phyloP scores from a whole-genome alignment of 2,113 vertebrate genomes.

The Origma solitaria region DNA sequence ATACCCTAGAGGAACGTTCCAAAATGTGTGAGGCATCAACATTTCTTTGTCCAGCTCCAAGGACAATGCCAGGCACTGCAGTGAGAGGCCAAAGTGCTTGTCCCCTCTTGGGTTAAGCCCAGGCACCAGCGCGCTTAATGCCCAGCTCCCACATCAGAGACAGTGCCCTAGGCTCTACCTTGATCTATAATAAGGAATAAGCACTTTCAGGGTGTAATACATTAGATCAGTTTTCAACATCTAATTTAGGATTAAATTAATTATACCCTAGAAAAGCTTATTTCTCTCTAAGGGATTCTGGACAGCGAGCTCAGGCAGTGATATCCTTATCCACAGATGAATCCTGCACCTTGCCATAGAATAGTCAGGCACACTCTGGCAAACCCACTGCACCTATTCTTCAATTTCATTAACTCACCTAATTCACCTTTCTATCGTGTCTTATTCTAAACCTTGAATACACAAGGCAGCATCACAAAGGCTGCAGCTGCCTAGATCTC shows the following conservation, averaged over 20 bases:
- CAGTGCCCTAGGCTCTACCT: not conserved
- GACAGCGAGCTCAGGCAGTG: not conserved
- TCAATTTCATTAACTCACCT: not conserved
- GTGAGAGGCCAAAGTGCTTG: not conserved
- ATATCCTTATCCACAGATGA: not conserved
- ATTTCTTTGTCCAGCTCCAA: not conserved
- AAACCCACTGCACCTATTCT: not conserved
- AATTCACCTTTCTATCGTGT: not conserved
- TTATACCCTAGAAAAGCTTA: slow-evolving; percentile 3
- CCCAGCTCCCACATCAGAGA: not conserved
- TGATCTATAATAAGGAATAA: not conserved
- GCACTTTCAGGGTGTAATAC: not conserved
- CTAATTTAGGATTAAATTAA: slow-evolving; percentile 40
- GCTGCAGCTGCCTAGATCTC: not conserved
- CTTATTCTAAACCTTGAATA: not conserved
- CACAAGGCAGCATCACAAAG: not conserved
- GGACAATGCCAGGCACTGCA: not conserved
- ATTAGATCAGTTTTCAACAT: slow-evolving; percentile 26
- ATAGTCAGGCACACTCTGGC: not conserved
- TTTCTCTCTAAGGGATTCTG: not conserved
- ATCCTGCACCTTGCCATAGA: not conserved
- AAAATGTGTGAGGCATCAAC: not conserved
- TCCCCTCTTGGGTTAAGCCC: not conserved
- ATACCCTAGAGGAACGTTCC: not conserved
- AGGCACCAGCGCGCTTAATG: not conserved